Base-by-base conservation (phyloP, 2,797 vertebrate genomes). In the Okamejei kenojei region DNA sequence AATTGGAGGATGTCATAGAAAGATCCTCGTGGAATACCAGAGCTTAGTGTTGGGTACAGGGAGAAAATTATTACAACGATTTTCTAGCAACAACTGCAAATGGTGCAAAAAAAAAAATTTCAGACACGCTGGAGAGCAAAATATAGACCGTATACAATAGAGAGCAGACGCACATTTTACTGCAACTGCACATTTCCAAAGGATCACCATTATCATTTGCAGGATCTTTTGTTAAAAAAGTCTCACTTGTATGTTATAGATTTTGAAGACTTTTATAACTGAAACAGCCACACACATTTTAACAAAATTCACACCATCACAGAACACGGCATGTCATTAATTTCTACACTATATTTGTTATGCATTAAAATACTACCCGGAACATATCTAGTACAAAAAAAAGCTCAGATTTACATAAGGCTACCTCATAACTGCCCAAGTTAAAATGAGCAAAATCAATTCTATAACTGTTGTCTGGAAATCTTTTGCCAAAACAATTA, bases 381-480 rank as follows among this genome's bases (percentile, higher is more conserved):
- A 61, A 13, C 54, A 58, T 17, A n/a, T 63, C 13, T 65, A 86
- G 29, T n/a, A 32, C 11, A 15, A 58, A 86, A 86, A 10, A 26
- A 26, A 65, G 29, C 13, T 63, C 58, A 65, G 17, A 32, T 1
- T 86, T 63, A 86, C 38, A 21, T 0, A 45, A 17, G 19, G 15
- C 2, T 13, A 80, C 19, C 35, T 7, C 61, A 5, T 63, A 61
- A 26, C 8, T 29, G 6, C 29, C 58, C 23, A 63, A 63, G 82
- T 65, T 86, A 65, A 86, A 63, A 58, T 65, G 58, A 86, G 29
- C 82, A 58, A 65, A 54, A 82, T 54, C 45, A 82, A 86, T 86
- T 86, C 54, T 86, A 29, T 13, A 86, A 86, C 82, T 86, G 29
- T n/a, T 86, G 29, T n/a, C 82, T 63, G 58, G 82, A 63, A 86